These are phyloP conservation scores for Myoxocephalus aenaeus DNA, from an alignment of 2,797 vertebrate genomes.

Conservation along the genomic window DNA sequence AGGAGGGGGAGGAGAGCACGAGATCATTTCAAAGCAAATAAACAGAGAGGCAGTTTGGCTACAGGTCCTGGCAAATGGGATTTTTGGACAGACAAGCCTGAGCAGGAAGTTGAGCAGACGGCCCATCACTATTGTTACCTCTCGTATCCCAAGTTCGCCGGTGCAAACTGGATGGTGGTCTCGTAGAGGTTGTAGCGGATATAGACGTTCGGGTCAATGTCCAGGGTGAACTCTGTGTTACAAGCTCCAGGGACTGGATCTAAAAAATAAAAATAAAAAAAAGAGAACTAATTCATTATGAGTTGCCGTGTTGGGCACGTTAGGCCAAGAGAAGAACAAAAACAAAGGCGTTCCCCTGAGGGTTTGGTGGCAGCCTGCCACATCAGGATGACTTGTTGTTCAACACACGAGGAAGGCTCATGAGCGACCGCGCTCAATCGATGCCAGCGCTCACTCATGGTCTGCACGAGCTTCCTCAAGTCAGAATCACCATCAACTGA, in stretches of 20 bases:
- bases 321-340: neutral
- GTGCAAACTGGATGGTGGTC: slow-evolving; percentile 89
- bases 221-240: slow-evolving; percentile 90
- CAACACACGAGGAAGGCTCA: neutral
- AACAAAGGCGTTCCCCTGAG: neutral
- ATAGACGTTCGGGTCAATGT: slow-evolving; percentile 92
- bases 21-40: slow-evolving; percentile 1
- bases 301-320: neutral
- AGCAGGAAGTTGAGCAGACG: slow-evolving; percentile 33
- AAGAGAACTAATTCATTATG: slow-evolving; percentile 1
- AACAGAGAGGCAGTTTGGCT: neutral
- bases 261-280: slow-evolving; percentile 61
- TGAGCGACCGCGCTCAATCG: slow-evolving; percentile 5
- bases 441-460: neutral
- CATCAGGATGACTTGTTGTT: slow-evolving; percentile 17
- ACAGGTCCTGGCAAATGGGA: neutral
- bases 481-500: neutral
- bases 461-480: slow-evolving; percentile 15
- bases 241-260: slow-evolving; percentile 97
- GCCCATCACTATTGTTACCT: slow-evolving; percentile 80
- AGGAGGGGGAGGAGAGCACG: neutral
- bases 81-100: neutral
- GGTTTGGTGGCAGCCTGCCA: neutral
- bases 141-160: slow-evolving; percentile 90
- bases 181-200: slow-evolving; percentile 91